Evolutionary conservation across 2,888 invertebrate genomes (phyloP).

Genomic region (Drosophila aldrichi): DNA sequence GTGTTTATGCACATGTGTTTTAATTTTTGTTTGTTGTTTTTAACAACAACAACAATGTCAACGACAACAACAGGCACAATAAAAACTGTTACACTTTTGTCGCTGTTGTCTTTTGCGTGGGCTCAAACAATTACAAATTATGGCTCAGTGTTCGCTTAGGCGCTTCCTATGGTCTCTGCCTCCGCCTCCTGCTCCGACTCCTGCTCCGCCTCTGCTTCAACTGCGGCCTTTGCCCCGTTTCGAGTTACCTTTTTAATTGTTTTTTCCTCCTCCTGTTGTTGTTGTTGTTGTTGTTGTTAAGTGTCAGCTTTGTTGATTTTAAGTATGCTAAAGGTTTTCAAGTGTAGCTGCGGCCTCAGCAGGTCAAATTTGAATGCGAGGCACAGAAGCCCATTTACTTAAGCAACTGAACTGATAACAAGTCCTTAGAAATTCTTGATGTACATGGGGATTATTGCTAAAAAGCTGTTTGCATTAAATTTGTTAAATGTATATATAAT

Average conservation of each 20-base stretch:
- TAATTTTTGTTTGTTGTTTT: slow-evolving; percentile 66
- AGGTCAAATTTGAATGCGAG: slow-evolving; percentile 54
- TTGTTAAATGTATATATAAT: background rate
- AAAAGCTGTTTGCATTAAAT: background rate
- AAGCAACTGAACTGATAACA: background rate
- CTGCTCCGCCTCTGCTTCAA: background rate
- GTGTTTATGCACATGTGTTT: slow-evolving; percentile 70
- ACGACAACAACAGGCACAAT: slow-evolving; percentile 39
- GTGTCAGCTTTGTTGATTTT: slow-evolving; percentile 59
- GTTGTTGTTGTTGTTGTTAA: slow-evolving; percentile 30
- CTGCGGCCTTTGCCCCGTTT: slow-evolving; percentile 33
- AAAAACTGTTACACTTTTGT: slow-evolving; percentile 63
- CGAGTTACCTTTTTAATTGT: slow-evolving; percentile 68
- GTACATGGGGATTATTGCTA: no score
- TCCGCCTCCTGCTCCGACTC: background rate
- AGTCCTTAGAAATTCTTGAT: background rate
- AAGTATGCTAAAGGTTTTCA: slow-evolving; percentile 42
- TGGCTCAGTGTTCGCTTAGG: slow-evolving; percentile 55
- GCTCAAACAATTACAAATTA: slow-evolving; percentile 80
- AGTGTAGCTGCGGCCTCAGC: slow-evolving; percentile 39
- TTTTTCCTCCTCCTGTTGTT: slow-evolving; percentile 38
- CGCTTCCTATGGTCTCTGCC: slow-evolving; percentile 19
- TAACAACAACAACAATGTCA: slow-evolving; percentile 43
- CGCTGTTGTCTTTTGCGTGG: slow-evolving; percentile 67
- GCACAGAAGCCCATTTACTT: slow-evolving; percentile 22